phyloP scores from a whole-genome alignment of 2,888 invertebrate species.

The Tinea pellionella region DNA sequence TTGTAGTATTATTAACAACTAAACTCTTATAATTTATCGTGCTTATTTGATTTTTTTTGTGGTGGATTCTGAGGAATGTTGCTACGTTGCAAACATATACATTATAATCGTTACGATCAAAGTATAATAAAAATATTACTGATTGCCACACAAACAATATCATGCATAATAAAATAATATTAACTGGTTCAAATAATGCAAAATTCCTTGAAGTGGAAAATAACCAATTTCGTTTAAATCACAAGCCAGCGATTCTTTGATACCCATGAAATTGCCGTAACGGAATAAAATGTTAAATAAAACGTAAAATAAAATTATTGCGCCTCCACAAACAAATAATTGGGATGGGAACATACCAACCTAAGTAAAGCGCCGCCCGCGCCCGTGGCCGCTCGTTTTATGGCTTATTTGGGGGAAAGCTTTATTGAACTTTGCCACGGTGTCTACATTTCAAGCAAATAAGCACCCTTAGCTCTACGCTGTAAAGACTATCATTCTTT shows the following conservation, averaged over 20 bases:
- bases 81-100: too few species aligned
- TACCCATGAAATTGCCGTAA: slow-evolving; percentile 70
- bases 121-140: slow-evolving; percentile 22
- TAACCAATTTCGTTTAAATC: slow-evolving; percentile 67
- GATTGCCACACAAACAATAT: slow-evolving; percentile 54
- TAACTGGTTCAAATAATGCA: slow-evolving; percentile 42
- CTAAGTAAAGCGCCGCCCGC: slow-evolving; percentile 42
- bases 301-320: slow-evolving; percentile 70
- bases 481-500: background rate
- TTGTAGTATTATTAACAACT: background rate
- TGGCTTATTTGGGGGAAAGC: slow-evolving; percentile 70
- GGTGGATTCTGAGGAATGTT: too few species aligned
- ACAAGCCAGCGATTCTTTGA: slow-evolving; percentile 67
- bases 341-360: slow-evolving; percentile 51
- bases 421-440: slow-evolving; percentile 67
- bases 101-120: too few species aligned
- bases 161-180: slow-evolving; percentile 60
- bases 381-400: slow-evolving; percentile 64
- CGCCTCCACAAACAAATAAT: slow-evolving; percentile 69
- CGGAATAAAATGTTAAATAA: slow-evolving; percentile 70
- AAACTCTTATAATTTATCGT: background rate
- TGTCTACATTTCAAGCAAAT: slow-evolving; percentile 37
- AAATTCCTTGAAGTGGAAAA: slow-evolving; percentile 59
- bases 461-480: slow-evolving; percentile 29
- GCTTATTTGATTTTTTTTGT: background rate